These are phyloP conservation scores for Cyanoderma ruficeps DNA, from an alignment of 2,113 vertebrate genomes.

Conservation along the genomic window DNA sequence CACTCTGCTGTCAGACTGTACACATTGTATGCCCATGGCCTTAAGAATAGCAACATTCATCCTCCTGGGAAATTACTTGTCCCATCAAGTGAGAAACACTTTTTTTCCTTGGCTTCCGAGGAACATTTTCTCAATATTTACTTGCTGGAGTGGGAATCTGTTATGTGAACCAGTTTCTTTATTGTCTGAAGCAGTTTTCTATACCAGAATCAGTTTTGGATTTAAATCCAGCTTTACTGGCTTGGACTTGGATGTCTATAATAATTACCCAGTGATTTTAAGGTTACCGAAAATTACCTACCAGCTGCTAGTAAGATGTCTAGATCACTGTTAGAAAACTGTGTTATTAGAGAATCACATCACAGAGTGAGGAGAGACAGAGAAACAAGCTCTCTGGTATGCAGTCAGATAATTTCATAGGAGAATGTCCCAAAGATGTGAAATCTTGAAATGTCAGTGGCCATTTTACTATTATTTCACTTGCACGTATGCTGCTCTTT, in stretches of 20 bases:
- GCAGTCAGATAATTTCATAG: neutral
- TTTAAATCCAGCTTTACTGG: neutral
- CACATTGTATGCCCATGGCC: neutral
- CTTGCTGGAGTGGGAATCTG: neutral
- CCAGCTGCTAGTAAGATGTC: neutral
- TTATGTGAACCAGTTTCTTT: neutral
- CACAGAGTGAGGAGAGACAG: neutral
- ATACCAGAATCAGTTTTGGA: neutral
- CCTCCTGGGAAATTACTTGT: neutral
- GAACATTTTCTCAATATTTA: neutral
- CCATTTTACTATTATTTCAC: neutral
- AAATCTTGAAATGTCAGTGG: conserved; percentile 30
- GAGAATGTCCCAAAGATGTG: neutral
- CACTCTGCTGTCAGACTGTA: neutral
- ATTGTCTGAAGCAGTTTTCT: neutral
- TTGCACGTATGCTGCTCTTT: neutral
- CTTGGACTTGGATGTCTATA: neutral
- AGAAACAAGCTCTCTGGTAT: neutral
- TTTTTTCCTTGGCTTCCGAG: neutral
- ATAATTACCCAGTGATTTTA: conserved; percentile 14
- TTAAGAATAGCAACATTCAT: neutral
- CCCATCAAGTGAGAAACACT: neutral
- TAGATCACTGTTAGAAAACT: neutral
- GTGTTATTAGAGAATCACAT: neutral
- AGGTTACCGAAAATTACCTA: conserved; percentile 11